Percentiles rank a stretch among this genome's conserved stretches.
Evolutionary conservation across 2,888 invertebrate genomes (phyloP).

Genomic region (Melolontha melolontha): DNA sequence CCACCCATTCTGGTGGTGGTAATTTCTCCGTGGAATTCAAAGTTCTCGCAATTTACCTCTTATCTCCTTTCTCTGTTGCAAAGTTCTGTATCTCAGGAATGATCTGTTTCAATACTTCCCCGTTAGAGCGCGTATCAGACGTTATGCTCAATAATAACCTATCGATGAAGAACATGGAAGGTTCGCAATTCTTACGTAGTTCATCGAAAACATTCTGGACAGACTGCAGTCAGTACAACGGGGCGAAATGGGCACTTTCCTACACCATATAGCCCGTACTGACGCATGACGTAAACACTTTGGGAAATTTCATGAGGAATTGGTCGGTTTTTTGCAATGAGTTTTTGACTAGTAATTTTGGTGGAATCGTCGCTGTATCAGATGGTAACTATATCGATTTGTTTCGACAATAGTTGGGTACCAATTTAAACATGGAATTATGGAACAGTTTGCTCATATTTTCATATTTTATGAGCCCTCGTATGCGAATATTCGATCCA

Average conservation of each 20-base stretch:
- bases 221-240: slow-evolving; percentile 80
- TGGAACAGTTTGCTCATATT: slow-evolving; percentile 80
- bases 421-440: slow-evolving; percentile 78
- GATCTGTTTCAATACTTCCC: slow-evolving; percentile 75
- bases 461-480: slow-evolving; percentile 93
- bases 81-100: slow-evolving; percentile 73
- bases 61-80: slow-evolving; percentile 74
- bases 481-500: slow-evolving; percentile 94
- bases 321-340: slow-evolving; percentile 89
- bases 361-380: slow-evolving; percentile 94
- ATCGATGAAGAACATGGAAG: slow-evolving; percentile 90
- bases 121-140: slow-evolving; percentile 73
- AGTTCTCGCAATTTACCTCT: slow-evolving; percentile 73
- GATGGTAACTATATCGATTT: slow-evolving; percentile 90
- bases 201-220: slow-evolving; percentile 82
- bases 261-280: slow-evolving; percentile 90
- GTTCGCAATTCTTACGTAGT: slow-evolving; percentile 86
- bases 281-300: slow-evolving; percentile 88
- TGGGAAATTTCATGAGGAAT: slow-evolving; percentile 90
- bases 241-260: slow-evolving; percentile 93
- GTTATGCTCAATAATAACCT: slow-evolving; percentile 82
- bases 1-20: slow-evolving; percentile 73
- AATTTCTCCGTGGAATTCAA: slow-evolving; percentile 74
- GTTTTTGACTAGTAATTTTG: slow-evolving; percentile 78
- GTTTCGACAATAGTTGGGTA: slow-evolving; percentile 85